Evolutionary conservation across 2,888 invertebrate genomes (phyloP).

Genomic region (Aporophyla lueneburgensis): DNA sequence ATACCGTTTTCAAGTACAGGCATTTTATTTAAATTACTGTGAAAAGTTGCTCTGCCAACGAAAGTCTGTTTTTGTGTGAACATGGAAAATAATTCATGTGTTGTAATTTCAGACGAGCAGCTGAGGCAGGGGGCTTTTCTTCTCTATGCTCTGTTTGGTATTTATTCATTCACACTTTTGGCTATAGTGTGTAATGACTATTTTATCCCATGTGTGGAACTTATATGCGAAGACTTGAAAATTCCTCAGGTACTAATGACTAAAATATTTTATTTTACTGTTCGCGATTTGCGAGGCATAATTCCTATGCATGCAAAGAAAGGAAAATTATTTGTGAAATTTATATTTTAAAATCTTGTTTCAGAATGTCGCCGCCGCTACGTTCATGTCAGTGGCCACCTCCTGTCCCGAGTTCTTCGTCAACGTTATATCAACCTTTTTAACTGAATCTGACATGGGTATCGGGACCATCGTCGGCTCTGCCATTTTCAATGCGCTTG

Average conservation of each 20-base stretch:
- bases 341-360: conserved; percentile 49
- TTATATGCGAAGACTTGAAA: conserved; percentile 95
- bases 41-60: neutral
- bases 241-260: conserved; percentile 91
- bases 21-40: neutral
- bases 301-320: neutral
- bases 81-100: conserved; percentile 9
- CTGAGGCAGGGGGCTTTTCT: conserved; percentile 94
- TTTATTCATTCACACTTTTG: conserved; percentile 96
- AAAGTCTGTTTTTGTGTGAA: conserved; percentile 5
- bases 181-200: conserved; percentile 98
- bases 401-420: conserved; percentile 98
- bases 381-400: conserved; percentile 99
- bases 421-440: conserved; percentile 96
- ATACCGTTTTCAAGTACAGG: conserved; percentile 10
- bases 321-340: neutral
- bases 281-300: neutral
- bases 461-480: conserved; percentile 97
- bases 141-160: conserved; percentile 93
- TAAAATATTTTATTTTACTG: neutral
- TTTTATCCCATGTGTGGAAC: conserved; percentile 97
- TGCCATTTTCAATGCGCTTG: conserved; percentile 96
- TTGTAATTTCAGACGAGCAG: conserved; percentile 91
- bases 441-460: conserved; percentile 96
- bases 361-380: conserved; percentile 98